Percentiles rank a stretch among this genome's conserved stretches.
phyloP scores from a whole-genome alignment of 2,888 invertebrate species.

The Leptopilina syphax region DNA sequence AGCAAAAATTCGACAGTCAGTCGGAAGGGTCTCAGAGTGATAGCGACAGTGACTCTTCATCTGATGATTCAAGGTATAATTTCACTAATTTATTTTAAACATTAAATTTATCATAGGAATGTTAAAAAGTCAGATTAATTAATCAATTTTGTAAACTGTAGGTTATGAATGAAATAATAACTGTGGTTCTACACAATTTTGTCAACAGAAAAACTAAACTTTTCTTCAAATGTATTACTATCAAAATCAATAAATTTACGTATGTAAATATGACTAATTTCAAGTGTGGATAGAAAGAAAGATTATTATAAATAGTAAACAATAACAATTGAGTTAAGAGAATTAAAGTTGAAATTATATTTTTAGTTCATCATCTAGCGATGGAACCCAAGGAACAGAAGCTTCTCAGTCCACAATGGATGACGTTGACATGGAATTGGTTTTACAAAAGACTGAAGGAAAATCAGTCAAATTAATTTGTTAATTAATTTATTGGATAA shows the following conservation, averaged over 20 bases:
- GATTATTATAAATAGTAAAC: too few relatives aligned
- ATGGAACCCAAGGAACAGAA: constrained; percentile 76
- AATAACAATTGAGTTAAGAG: not conserved
- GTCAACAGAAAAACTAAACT: too few relatives aligned
- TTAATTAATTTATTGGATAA: not conserved
- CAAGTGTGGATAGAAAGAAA: too few relatives aligned
- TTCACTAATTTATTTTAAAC: not conserved
- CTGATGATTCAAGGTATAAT: constrained; percentile 77
- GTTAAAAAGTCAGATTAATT: too few relatives aligned
- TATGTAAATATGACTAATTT: too few relatives aligned
- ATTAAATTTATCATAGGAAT: not conserved
- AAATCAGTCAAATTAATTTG: constrained; percentile 70
- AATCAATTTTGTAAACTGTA: too few relatives aligned
- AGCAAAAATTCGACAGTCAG: constrained; percentile 77
- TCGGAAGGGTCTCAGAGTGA: constrained; percentile 79
- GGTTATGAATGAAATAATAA: too few relatives aligned
- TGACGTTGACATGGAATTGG: constrained; percentile 73
- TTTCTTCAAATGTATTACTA: too few relatives aligned
- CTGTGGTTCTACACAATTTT: too few relatives aligned
- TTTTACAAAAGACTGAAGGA: constrained; percentile 69
- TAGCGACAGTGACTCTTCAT: constrained; percentile 75
- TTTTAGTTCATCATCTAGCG: constrained; percentile 76
- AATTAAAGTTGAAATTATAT: constrained; percentile 38
- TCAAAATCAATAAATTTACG: too few relatives aligned
- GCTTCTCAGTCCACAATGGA: constrained; percentile 76